phyloP scores from a whole-genome alignment of 2,888 invertebrate genomes.

The Melanargia galathea region DNA sequence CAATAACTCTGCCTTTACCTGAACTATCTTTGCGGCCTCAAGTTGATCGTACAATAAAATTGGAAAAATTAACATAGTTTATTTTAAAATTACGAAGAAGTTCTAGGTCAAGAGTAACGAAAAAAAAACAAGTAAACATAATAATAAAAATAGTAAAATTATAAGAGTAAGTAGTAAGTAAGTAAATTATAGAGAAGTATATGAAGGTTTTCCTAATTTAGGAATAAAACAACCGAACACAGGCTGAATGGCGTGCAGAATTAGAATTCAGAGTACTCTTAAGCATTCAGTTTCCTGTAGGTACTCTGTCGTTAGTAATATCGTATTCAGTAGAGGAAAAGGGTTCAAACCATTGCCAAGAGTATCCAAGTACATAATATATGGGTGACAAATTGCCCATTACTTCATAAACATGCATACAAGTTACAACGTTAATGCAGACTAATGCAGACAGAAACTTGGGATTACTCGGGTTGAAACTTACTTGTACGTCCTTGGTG shows the following conservation, averaged over 20 bases:
- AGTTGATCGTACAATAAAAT: conserved; percentile 34
- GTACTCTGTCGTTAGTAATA: too few species aligned
- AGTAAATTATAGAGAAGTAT: too few species aligned
- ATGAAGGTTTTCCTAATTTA: conserved; percentile 20
- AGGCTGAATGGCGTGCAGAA: too few species aligned
- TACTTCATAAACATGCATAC: neutral
- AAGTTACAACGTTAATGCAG: neutral
- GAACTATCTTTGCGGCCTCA: conserved; percentile 31
- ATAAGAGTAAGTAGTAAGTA: too few species aligned
- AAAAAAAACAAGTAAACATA: neutral
- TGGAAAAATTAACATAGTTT: conserved; percentile 19
- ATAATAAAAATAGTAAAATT: neutral
- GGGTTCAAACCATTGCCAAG: neutral
- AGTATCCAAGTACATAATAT: neutral
- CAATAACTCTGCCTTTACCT: conserved; percentile 31
- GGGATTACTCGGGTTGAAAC: neutral
- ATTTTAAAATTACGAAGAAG: conserved; percentile 20
- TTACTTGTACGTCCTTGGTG: conserved; percentile 92
- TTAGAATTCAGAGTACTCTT: too few species aligned
- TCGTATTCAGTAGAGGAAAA: too few species aligned
- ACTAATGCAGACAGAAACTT: neutral
- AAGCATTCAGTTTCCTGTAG: too few species aligned
- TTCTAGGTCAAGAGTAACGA: neutral
- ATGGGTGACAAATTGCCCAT: neutral
- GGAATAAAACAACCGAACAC: too few species aligned